Evolutionary conservation across 2,797 vertebrate species (phyloP).

Genomic region (Allobates femoralis): DNA sequence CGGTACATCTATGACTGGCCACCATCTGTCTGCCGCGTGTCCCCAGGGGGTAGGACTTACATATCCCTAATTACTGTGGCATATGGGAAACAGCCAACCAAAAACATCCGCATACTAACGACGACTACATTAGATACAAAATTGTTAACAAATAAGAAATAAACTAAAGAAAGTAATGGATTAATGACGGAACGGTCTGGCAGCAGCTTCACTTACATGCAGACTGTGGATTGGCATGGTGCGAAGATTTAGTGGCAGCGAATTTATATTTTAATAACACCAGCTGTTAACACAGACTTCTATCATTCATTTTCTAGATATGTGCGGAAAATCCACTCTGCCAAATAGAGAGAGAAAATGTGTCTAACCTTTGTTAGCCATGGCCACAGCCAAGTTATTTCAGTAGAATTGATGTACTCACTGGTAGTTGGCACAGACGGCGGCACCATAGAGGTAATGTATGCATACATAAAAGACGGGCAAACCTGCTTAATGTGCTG

Average conservation of each 20-base stretch:
- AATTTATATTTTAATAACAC: slow-evolving; percentile 61
- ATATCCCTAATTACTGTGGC: neutral
- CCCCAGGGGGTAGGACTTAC: neutral
- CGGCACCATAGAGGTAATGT: slow-evolving; percentile 18
- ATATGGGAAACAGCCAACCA: neutral
- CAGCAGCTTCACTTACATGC: slow-evolving; percentile 25
- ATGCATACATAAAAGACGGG: slow-evolving; percentile 24
- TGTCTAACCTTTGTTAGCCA: slow-evolving; percentile 54
- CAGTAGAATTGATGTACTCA: slow-evolving; percentile 36
- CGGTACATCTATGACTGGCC: neutral
- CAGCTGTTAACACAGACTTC: slow-evolving; percentile 57
- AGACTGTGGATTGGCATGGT: slow-evolving; percentile 52
- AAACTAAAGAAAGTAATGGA: slow-evolving; percentile 30
- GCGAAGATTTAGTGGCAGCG: slow-evolving; percentile 47
- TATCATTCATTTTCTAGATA: slow-evolving; percentile 55
- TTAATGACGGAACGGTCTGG: slow-evolving; percentile 40
- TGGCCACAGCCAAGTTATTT: slow-evolving; percentile 40
- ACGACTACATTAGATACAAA: slow-evolving; percentile 9
- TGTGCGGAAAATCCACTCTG: slow-evolving; percentile 51
- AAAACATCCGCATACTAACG: neutral
- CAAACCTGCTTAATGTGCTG: slow-evolving; percentile 27
- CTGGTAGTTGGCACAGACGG: slow-evolving; percentile 33
- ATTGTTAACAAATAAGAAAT: slow-evolving; percentile 15
- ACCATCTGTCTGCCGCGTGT: neutral
- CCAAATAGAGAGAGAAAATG: slow-evolving; percentile 54